A percentile compares a stretch with the other conserved stretches of the same genome.
phyloP scores from a whole-genome alignment of 2,113 vertebrate species.

The Pontoporia blainvillei region DNA sequence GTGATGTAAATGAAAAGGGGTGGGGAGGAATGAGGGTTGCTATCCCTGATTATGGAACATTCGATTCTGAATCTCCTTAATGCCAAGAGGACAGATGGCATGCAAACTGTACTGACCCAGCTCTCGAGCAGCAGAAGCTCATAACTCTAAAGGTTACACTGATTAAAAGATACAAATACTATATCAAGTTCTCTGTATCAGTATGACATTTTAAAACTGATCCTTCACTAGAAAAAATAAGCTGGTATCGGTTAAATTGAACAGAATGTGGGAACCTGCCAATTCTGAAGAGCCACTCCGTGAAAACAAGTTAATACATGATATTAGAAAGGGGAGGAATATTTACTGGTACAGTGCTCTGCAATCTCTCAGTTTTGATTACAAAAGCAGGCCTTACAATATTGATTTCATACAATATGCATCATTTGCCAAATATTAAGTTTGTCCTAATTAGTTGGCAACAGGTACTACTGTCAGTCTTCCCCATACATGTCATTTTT shows the following conservation, averaged over 20 bases:
- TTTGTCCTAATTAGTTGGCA: constrained; percentile 67
- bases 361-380: constrained; percentile 84
- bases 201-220: constrained; percentile 26
- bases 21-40: constrained; percentile 63
- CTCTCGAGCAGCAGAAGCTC: constrained; percentile 61
- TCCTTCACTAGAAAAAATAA: constrained; percentile 26
- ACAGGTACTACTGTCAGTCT: constrained; percentile 82
- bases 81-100: constrained; percentile 45
- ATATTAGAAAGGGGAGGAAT: constrained; percentile 78
- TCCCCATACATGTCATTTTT: constrained; percentile 96
- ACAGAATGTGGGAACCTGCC: constrained; percentile 80
- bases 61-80: constrained; percentile 36
- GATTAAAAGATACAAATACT: constrained; percentile 76
- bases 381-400: constrained; percentile 90
- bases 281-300: constrained; percentile 86
- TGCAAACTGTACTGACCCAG: constrained; percentile 48
- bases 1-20: constrained; percentile 51
- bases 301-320: constrained; percentile 82
- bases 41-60: constrained; percentile 62
- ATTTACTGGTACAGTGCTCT: constrained; percentile 86
- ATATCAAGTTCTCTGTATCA: constrained; percentile 45
- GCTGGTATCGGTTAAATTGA: constrained; percentile 65
- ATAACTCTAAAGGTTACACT: constrained; percentile 59
- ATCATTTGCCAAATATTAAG: constrained; percentile 79
- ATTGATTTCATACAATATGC: constrained; percentile 85